Conservation (phyloP, 2,888 invertebrate genomes). For the Eupithecia subumbrata region DNA sequence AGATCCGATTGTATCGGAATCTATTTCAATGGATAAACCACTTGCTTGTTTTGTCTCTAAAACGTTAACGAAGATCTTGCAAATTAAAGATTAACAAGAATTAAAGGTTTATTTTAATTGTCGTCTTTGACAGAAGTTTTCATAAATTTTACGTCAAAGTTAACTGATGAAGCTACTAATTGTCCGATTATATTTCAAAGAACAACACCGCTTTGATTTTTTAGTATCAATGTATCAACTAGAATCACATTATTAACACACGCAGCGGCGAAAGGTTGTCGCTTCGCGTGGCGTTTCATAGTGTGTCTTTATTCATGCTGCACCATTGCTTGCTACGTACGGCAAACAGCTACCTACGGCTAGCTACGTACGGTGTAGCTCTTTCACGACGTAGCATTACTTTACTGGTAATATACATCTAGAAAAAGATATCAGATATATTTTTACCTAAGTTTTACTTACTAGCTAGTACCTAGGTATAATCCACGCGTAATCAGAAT, state of each 20-base stretch:
- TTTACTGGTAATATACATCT: neutral
- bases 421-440: neutral
- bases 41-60: constrained; percentile 24
- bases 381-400: too few species aligned
- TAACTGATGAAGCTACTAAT: neutral
- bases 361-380: neutral
- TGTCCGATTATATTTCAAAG: neutral
- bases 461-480: too few species aligned
- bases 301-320: neutral
- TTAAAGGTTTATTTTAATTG: neutral
- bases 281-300: too few species aligned
- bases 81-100: neutral
- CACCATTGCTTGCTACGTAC: neutral
- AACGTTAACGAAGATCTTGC: neutral
- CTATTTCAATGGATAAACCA: constrained; percentile 23
- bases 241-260: too few species aligned
- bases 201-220: neutral
- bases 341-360: neutral
- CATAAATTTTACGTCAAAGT: neutral
- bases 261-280: too few species aligned
- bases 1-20: constrained; percentile 17
- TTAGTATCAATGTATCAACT: neutral
- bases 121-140: neutral
- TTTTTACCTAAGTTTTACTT: too few species aligned
- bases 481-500: too few species aligned